phyloP scores from a whole-genome alignment of 2,888 invertebrate species.

The Ichneumon xanthorius region DNA sequence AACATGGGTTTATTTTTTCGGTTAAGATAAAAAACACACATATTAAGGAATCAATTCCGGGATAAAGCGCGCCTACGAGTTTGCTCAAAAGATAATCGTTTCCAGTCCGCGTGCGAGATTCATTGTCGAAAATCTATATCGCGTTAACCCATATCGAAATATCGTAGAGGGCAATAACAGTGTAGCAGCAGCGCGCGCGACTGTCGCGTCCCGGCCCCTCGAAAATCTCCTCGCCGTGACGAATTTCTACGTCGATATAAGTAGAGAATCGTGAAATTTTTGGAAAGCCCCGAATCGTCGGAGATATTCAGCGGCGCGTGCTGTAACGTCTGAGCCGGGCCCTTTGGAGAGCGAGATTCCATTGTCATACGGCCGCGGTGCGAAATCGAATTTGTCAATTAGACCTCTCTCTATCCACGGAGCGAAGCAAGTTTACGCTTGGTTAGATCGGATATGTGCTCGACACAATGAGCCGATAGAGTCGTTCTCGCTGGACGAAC shows the following conservation, averaged over 20 bases:
- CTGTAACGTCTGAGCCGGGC: conserved; percentile 26
- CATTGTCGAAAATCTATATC: conserved; percentile 46
- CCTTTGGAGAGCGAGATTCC: conserved; percentile 28
- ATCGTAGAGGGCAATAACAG: conserved; percentile 46
- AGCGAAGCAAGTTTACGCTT: conserved; percentile 82
- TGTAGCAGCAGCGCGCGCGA: conserved; percentile 12
- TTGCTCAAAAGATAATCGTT: conserved; percentile 57
- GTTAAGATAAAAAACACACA: conserved; percentile 11
- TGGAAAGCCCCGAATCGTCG: conserved; percentile 74
- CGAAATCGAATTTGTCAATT: conserved; percentile 84
- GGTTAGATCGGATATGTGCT: conserved; percentile 76
- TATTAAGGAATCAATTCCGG: conserved; percentile 16
- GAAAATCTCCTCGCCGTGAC: conserved; percentile 73
- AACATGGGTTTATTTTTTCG: too few relatives aligned
- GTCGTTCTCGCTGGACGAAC: conserved; percentile 66
- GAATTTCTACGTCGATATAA: conserved; percentile 69
- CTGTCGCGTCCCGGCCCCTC: conserved; percentile 14
- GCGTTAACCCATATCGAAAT: conserved; percentile 58
- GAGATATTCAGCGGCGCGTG: conserved; percentile 45
- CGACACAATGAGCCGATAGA: conserved; percentile 71
- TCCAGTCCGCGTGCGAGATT: conserved; percentile 22
- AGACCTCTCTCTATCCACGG: conserved; percentile 73
- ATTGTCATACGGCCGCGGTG: conserved; percentile 69
- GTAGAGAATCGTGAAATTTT: conserved; percentile 75
- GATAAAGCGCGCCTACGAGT: conserved; percentile 33